phyloP scores from a whole-genome alignment of 2,113 vertebrate species.

The Tichodroma muraria region DNA sequence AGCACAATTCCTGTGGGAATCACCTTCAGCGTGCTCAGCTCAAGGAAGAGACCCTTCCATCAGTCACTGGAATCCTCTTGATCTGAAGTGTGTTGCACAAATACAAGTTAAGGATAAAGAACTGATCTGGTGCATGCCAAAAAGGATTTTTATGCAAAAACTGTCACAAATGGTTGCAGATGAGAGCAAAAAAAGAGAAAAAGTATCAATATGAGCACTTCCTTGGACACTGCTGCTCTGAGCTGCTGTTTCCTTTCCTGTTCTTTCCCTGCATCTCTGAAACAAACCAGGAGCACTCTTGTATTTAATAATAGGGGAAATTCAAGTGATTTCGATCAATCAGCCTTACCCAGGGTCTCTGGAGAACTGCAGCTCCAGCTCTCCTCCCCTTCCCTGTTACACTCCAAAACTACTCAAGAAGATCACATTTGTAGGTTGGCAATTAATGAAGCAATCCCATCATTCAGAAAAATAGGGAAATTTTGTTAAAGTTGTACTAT shows the following conservation, averaged over 20 bases:
- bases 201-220: background rate
- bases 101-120: background rate
- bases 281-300: background rate
- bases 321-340: constrained; percentile 17
- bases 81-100: background rate
- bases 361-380: background rate
- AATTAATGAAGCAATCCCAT: constrained; percentile 1
- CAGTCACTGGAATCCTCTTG: background rate
- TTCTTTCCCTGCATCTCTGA: background rate
- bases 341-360: background rate
- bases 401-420: background rate
- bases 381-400: background rate
- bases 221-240: background rate
- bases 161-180: background rate
- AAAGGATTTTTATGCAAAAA: background rate
- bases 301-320: background rate
- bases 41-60: background rate
- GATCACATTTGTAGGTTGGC: background rate
- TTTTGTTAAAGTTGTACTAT: background rate
- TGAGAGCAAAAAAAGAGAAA: background rate
- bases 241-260: background rate
- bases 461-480: background rate
- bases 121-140: background rate
- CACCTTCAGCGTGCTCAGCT: background rate
- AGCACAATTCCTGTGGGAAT: background rate